Base-by-base conservation (phyloP, 2,888 invertebrate species). In the Drosophila fulvimacula region DNA sequence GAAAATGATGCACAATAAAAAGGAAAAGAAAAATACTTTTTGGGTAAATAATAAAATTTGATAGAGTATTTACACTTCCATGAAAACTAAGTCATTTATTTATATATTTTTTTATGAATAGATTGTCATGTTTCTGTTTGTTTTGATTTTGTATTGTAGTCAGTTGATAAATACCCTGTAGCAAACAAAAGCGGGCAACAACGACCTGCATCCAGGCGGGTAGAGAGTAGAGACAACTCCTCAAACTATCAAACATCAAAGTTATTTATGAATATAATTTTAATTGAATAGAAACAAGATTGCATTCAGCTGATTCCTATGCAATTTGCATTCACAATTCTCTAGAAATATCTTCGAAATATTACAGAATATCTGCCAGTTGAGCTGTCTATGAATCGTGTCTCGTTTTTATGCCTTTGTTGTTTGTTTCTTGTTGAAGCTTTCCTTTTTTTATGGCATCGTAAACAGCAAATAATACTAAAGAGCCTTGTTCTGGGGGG, bases 401-500 rank as follows among this genome's bases (percentile, higher is more conserved):
- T 11, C 2, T 56, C 19, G 21, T 19, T 44, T 73, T 71, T 57
- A 60, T 60, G 57, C 51, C 48, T 67, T 69, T 68, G 72, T 69
- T 73, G 64, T 75, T 71, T 65, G 62, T 65, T 69, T 66, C 68
- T 42, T 69, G 62, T 68, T 69, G 64, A 53, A 66, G 67, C 52
- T 62, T 65, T 73, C 51, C 53, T 48, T 67, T 64, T 80, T 81
- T 84, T 80, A 86, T 71, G 71, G 52, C 74, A 62, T 81, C 81
- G 83, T 86, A 83, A 84, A 83, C 83, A 83, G 83, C 71, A 78
- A 73, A 83, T 83, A 86, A 86, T 69, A 86, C 82, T 86, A 76
- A 86, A 86, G 73, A 76, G 77, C 62, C 65, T 68, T 73, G 55
- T 63, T 52, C 61, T 61, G 21, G 38, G 56, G 27, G 17, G 10